Base-by-base conservation (phyloP, 2,797 vertebrate genomes). In the Spheniscus humboldti region DNA sequence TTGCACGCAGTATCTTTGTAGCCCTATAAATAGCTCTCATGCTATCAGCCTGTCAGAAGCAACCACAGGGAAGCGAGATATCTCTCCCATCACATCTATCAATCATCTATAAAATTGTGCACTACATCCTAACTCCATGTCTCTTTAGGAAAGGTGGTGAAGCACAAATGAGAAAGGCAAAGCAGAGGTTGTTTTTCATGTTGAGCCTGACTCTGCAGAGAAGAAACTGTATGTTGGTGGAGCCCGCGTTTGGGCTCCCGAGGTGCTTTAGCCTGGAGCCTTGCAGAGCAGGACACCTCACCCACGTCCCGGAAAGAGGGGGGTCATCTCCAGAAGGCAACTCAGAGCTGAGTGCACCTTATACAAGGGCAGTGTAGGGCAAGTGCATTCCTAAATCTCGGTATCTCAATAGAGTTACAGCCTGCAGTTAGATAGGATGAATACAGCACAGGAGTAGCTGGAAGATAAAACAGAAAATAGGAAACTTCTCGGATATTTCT, bases 311-410 rank as follows among this genome's bases (percentile, higher is more conserved):
- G 62, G n/a, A 67, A 84, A 47, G 55, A 68, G 8, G 5, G 5
- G 2, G 14, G 3, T 47, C 23, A 37, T 14, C 13, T 77, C 72
- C 73, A 84, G 41, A 67, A 84, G 24, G 53, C 27, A 86, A 31
- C 1, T 4, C 37, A 43, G 47, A 88, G 24, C 27, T 52, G 33
- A 92, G 22, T 7, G 22, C 11, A 33, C 25, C 24, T 77, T 18
- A 13, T 12, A 13, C 1, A 3, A 78, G 18, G 7, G 20, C 45
- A 78, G 20, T 0, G 0, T 5, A 64, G 39, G 53, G 41, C 7
- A 7, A 69, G 9, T 6, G 13, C 41, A 11, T 78, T 69, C 50
- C 76, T 81, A 47, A 64, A 60, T n/a, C 43, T 43, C 14, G 10
- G 23, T 15, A 35, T 62, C 69, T 84, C 55, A 7, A 2, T 0